Evolutionary conservation across 2,113 vertebrate species (phyloP), one percentile per base, ranked within the genome.

Genomic region (Alethe castanea): DNA sequence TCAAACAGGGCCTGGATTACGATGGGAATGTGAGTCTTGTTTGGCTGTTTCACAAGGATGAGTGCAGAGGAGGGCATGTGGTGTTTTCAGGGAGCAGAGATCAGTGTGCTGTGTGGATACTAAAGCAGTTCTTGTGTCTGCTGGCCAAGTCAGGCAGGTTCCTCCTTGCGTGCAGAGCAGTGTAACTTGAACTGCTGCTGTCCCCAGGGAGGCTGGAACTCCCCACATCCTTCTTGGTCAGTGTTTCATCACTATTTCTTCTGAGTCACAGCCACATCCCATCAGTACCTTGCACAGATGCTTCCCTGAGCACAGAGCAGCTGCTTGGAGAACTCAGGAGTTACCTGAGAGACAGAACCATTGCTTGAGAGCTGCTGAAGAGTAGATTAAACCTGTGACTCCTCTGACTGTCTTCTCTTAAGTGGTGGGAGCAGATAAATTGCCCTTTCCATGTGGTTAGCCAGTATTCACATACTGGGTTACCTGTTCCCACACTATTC

Each of bases 1-100:
- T 98, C 94, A 98, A 98, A 87, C 98, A 99, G 95, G 98, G 98
- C 65, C 97, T 98, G 47, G 98, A 98, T 94, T 98, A 98, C 1
- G 98, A 99, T 71, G 92, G 71, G 38, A 97, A 96, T 11, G 98
- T 98, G 85, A 54, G 98, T 97, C 64, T 57, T 18, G 14, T 13
- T 14, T 14, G 54, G n/a, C 59, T 83, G 47, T 11, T 31, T 40
- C 11, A 26, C 29, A 8, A 2, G 1, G 25, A 33, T 25, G 13
- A 13, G 36, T 15, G 69, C 76, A 70, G 62, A 12, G 62, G 73
- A 64, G 76, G 45, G 2, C 5, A 2, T 1, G 54, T 7, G 50
- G 13, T 40, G 31, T 53, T 84, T 60, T 29, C 19, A 50, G 57
- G 61, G n/a, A 59, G 25, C 33, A 42, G 36, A 69, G 56, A 61